phyloP scores from a whole-genome alignment of 1,140 invertebrate species.

The Cardiocondyla obscurior region DNA sequence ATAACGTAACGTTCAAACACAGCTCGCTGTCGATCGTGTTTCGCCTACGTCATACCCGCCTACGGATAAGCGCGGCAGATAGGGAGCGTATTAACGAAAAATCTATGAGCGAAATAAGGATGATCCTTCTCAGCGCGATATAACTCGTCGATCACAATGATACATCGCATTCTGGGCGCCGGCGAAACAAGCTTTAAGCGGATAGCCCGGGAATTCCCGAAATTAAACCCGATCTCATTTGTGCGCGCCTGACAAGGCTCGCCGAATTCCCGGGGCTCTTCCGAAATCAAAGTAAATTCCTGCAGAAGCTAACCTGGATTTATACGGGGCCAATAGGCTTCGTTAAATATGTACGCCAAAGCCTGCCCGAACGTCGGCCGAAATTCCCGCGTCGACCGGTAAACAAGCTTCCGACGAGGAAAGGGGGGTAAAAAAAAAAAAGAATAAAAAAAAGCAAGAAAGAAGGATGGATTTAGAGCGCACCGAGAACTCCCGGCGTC shows the following conservation, averaged over 20 bases:
- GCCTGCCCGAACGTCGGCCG: neutral
- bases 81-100: neutral
- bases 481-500: neutral
- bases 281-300: constrained; percentile 55
- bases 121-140: neutral
- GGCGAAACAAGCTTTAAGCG: constrained; percentile 19
- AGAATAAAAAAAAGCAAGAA: no score
- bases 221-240: constrained; percentile 50
- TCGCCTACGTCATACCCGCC: neutral
- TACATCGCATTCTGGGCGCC: neutral
- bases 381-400: constrained; percentile 12
- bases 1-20: neutral
- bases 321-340: constrained; percentile 22
- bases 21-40: neutral
- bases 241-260: constrained; percentile 3
- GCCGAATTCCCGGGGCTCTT: constrained; percentile 44
- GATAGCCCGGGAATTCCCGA: constrained; percentile 17
- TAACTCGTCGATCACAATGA: constrained; percentile 26
- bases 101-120: neutral
- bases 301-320: constrained; percentile 40
- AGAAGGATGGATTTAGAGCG: neutral
- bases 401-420: neutral
- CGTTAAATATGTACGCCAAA: constrained; percentile 27
- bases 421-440: no score
- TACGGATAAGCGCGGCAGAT: neutral